Conservation (phyloP, 2,888 invertebrate species). For the Pantelozetes paolii region DNA sequence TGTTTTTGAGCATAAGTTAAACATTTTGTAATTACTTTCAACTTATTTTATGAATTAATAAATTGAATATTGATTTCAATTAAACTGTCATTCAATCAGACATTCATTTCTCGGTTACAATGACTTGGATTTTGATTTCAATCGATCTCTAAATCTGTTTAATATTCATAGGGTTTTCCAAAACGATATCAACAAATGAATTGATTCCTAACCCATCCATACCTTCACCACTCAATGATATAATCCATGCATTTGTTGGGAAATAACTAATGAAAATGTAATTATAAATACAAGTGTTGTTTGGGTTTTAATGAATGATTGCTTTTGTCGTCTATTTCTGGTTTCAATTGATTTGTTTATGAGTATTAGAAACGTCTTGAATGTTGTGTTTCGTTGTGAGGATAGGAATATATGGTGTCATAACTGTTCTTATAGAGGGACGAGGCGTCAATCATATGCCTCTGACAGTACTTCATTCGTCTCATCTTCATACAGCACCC, state of each 20-base stretch:
- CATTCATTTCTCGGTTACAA: neutral
- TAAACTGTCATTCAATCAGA: neutral
- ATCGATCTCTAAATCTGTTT: neutral
- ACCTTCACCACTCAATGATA: conserved; percentile 30
- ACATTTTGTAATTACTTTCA: neutral
- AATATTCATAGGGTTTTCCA: conserved; percentile 3
- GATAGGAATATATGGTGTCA: conserved; percentile 19
- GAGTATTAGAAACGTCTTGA: conserved; percentile 29
- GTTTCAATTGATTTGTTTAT: neutral
- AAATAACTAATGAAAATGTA: conserved; percentile 10
- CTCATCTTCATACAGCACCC: conserved; percentile 42
- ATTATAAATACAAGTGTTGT: conserved; percentile 28
- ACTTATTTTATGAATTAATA: conserved; percentile 10
- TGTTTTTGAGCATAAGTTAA: conserved; percentile 32
- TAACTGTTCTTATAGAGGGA: conserved; percentile 22
- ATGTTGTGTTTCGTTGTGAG: conserved; percentile 13
- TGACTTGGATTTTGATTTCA: neutral
- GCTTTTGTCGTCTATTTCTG: too few relatives aligned
- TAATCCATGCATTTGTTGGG: neutral
- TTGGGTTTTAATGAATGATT: neutral
- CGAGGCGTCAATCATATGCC: conserved; percentile 35
- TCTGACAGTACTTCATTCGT: conserved; percentile 32
- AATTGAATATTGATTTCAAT: conserved; percentile 7
- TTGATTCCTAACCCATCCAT: conserved; percentile 10
- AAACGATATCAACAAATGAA: neutral